Conservation (phyloP, 2,888 invertebrate genomes). For the Beris chalybata region DNA sequence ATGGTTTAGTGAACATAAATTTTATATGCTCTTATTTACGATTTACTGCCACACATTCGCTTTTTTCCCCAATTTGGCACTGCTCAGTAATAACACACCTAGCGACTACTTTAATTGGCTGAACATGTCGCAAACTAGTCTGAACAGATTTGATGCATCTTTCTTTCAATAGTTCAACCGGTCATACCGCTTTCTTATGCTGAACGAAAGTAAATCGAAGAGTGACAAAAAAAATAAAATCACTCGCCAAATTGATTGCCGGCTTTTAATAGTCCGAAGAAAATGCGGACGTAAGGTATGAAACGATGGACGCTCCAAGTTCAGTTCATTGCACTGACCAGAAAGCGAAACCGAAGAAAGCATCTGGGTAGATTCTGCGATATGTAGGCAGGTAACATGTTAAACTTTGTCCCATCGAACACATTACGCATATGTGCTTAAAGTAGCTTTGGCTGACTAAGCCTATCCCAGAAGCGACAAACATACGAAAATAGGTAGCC, state of each 20-base stretch:
- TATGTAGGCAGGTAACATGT: neutral
- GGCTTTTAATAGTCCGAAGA: neutral
- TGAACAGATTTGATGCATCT: no score
- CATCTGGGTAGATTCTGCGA: constrained; percentile 2
- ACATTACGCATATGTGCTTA: neutral
- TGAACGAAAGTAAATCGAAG: constrained; percentile 13
- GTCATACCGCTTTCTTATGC: no score
- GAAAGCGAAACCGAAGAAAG: constrained; percentile 31
- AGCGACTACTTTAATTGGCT: no score
- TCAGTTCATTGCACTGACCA: constrained; percentile 22
- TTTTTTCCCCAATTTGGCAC: no score
- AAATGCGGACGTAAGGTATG: neutral
- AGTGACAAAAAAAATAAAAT: constrained; percentile 6
- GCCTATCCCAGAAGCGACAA: neutral
- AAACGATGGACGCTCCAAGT: neutral
- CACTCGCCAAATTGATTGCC: constrained; percentile 11
- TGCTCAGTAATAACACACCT: no score
- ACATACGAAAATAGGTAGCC: no score
- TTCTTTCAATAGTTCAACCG: no score
- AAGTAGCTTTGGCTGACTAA: constrained; percentile 7
- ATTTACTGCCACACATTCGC: no score
- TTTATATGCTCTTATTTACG: no score
- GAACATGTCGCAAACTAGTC: no score
- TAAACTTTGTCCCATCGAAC: neutral
- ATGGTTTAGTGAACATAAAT: no score